Percentiles rank a stretch among this genome's conserved stretches.
These are phyloP conservation scores for Gadopsis marmoratus DNA, from an alignment of 2,797 vertebrate genomes.

Conservation along the genomic window DNA sequence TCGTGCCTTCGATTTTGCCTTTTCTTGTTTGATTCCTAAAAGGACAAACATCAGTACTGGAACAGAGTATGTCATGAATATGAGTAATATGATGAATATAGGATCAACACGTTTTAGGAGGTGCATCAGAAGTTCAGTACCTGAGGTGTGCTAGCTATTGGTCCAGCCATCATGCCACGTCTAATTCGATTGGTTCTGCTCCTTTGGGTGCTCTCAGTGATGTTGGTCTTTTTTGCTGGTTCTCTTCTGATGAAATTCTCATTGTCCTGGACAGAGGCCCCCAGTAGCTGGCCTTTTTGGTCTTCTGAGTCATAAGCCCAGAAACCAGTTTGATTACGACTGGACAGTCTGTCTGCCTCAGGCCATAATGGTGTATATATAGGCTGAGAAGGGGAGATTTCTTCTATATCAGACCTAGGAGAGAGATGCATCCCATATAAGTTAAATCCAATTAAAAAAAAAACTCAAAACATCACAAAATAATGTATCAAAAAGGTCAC, in stretches of 20 bases:
- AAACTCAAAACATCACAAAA: slow-evolving; percentile 3
- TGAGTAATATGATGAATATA: not conserved
- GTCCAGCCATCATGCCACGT: slow-evolving; percentile 90
- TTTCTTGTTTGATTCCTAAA: slow-evolving; percentile 79
- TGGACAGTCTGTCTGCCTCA: slow-evolving; percentile 42
- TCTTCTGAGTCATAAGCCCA: slow-evolving; percentile 32
- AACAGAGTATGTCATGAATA: not conserved
- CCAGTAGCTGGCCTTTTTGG: slow-evolving; percentile 31
- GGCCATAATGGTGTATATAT: slow-evolving; percentile 21
- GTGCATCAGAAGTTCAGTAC: slow-evolving; percentile 71
- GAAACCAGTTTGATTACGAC: slow-evolving; percentile 36
- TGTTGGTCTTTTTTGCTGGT: slow-evolving; percentile 49
- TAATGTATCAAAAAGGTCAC: not conserved
- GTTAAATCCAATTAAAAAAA: slow-evolving; percentile 4
- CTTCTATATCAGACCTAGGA: slow-evolving; percentile 64
- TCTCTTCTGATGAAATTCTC: slow-evolving; percentile 47
- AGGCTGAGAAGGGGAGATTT: slow-evolving; percentile 29
- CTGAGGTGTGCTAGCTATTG: slow-evolving; percentile 85
- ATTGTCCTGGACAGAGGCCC: slow-evolving; percentile 37
- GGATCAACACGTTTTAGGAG: not conserved
- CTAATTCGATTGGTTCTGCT: slow-evolving; percentile 82
- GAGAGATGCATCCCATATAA: not conserved
- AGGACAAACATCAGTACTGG: slow-evolving; percentile 5
- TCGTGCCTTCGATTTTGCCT: slow-evolving; percentile 61
- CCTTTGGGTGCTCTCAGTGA: slow-evolving; percentile 76